phyloP scores from a whole-genome alignment of 2,888 invertebrate species.

The Muschampia plurimacula region DNA sequence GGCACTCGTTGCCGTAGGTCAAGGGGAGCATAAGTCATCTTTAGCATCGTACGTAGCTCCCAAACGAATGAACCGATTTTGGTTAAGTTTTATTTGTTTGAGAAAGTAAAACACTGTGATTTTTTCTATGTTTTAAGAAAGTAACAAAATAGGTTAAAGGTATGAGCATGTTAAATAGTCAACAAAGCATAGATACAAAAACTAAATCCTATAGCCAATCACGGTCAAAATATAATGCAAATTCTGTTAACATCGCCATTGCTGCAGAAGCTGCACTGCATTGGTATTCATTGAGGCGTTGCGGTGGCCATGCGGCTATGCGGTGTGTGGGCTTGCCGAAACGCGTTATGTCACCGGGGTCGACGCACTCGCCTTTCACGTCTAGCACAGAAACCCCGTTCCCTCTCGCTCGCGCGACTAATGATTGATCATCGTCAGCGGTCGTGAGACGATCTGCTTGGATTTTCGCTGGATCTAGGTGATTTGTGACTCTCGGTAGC shows the following conservation, averaged over 20 bases:
- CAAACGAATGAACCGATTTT: too few species aligned
- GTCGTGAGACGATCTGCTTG: not conserved
- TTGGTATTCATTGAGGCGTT: conserved; percentile 14
- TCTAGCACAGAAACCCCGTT: conserved; percentile 42
- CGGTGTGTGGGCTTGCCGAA: conserved; percentile 50
- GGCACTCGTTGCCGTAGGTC: too few species aligned
- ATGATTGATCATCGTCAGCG: conserved; percentile 22
- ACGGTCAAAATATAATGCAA: not conserved
- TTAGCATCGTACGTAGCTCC: too few species aligned
- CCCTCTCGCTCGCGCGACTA: conserved; percentile 27
- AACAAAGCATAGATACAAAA: too few species aligned
- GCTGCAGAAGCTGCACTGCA: conserved; percentile 11
- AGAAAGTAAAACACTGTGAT: too few species aligned
- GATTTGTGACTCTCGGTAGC: not conserved
- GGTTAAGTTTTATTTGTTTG: too few species aligned
- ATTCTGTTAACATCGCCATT: not conserved
- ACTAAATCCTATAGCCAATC: too few species aligned
- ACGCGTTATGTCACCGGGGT: conserved; percentile 67
- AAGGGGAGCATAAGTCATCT: too few species aligned
- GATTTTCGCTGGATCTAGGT: not conserved
- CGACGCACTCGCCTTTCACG: conserved; percentile 63
- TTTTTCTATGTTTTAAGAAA: too few species aligned
- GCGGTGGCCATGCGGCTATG: conserved; percentile 41
- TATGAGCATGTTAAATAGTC: too few species aligned
- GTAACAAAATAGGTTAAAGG: too few species aligned